Percentiles rank a stretch among this genome's conserved stretches.
Conservation (phyloP, 1,140 invertebrate species). For the Aphidius gifuensis region DNA sequence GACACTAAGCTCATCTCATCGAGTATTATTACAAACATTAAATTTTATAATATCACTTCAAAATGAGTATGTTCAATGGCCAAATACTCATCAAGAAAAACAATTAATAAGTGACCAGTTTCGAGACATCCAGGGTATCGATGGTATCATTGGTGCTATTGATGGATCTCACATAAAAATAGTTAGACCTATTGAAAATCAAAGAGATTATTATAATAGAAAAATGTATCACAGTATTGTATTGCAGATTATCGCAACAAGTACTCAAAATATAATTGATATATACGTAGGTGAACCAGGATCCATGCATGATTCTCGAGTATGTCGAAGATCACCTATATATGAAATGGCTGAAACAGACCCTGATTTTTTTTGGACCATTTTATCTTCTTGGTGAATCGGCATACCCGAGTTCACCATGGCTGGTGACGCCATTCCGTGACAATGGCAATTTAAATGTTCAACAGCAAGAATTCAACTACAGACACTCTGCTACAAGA, state of each 20-base stretch:
- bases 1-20: too few relatives aligned
- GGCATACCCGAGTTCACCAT: not conserved
- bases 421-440: not conserved
- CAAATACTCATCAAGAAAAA: too few relatives aligned
- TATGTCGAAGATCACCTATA: not conserved
- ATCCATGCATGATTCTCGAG: not conserved
- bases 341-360: not conserved
- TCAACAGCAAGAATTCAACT: not conserved
- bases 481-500: not conserved
- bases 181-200: not conserved
- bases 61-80: too few relatives aligned
- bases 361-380: not conserved
- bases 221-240: not conserved
- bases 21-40: too few relatives aligned
- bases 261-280: not conserved
- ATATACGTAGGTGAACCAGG: not conserved
- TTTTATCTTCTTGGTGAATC: not conserved
- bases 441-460: slow-evolving; percentile 4
- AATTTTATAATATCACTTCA: too few relatives aligned
- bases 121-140: too few relatives aligned
- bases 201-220: not conserved
- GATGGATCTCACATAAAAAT: too few relatives aligned
- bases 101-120: too few relatives aligned
- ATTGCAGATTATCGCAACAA: not conserved
- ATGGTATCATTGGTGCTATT: too few relatives aligned